phyloP scores from a whole-genome alignment of 1,140 invertebrate genomes.

The Micrasema minimum region DNA sequence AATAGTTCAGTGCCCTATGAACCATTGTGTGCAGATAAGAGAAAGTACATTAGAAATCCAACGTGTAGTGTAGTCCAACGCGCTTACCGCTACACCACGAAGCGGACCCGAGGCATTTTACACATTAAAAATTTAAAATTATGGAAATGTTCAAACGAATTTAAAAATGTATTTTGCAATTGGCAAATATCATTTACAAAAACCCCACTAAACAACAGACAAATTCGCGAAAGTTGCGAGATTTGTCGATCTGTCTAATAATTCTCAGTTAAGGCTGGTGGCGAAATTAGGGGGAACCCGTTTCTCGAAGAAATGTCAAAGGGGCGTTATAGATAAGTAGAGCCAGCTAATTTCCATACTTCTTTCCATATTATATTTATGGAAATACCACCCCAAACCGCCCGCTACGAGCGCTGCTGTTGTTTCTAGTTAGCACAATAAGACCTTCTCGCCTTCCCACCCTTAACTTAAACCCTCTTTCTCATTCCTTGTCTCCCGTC shows the following conservation, averaged over 20 bases:
- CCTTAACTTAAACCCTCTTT: too few species aligned
- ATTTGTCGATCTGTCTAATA: conserved; percentile 10
- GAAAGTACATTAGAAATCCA: too few species aligned
- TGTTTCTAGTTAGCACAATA: conserved; percentile 46
- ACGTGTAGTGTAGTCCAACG: too few species aligned
- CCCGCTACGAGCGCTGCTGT: conserved; percentile 37
- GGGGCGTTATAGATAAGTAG: conserved; percentile 40
- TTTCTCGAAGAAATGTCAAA: conserved; percentile 36
- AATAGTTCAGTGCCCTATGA: too few species aligned
- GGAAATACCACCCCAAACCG: conserved; percentile 28
- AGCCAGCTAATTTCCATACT: conserved; percentile 44
- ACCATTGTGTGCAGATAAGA: too few species aligned
- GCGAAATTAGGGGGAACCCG: conserved; percentile 24
- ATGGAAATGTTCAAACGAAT: too few species aligned
- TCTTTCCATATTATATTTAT: conserved; percentile 50
- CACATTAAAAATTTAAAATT: too few species aligned
- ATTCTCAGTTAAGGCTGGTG: background rate
- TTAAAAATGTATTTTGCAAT: too few species aligned
- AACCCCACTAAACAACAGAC: background rate
- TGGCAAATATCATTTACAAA: background rate
- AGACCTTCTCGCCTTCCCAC: conserved; percentile 32
- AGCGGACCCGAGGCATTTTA: too few species aligned
- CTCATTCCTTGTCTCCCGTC: background rate
- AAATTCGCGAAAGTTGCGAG: conserved; percentile 2
- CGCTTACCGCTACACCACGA: too few species aligned